Percentiles rank a stretch among this genome's conserved stretches.
Evolutionary conservation across 2,797 vertebrate genomes (phyloP).

Genomic region (Enoplosus armatus): DNA sequence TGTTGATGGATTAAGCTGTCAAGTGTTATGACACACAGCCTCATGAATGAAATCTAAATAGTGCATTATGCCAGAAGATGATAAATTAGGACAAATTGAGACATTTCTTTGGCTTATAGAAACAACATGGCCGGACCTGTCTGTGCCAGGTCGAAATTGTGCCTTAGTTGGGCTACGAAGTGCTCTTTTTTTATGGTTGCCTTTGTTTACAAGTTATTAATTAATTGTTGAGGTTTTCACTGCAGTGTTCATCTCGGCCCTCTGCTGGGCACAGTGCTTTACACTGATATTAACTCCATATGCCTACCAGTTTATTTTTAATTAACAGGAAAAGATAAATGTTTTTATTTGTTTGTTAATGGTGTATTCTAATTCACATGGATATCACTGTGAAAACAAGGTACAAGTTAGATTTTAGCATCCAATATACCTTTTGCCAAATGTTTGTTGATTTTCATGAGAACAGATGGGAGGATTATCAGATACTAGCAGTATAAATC

Average conservation of each 20-base stretch:
- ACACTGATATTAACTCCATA: conserved; percentile 21
- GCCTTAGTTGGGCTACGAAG: conserved; percentile 55
- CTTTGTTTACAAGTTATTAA: conserved; percentile 47
- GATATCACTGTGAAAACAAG: conserved; percentile 32
- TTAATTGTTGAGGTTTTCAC: conserved; percentile 16
- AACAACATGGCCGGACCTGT: conserved; percentile 59
- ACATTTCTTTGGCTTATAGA: conserved; percentile 30
- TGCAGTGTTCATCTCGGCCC: conserved; percentile 45
- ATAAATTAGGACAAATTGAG: conserved; percentile 2
- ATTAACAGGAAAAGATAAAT: neutral
- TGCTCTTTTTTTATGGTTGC: conserved; percentile 35
- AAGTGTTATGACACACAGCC: conserved; percentile 3
- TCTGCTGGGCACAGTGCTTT: conserved; percentile 29
- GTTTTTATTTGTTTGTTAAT: neutral
- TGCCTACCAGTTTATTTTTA: conserved; percentile 2
- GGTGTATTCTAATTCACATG: neutral
- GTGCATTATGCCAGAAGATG: conserved; percentile 8
- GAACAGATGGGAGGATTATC: neutral
- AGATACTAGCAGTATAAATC: neutral
- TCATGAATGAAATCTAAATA: conserved; percentile 23
- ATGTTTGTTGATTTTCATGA: neutral
- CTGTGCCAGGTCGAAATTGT: conserved; percentile 54
- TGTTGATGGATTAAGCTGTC: conserved; percentile 13
- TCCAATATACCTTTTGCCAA: neutral
- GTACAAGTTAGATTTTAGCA: neutral